These are phyloP conservation scores for Mantis religiosa DNA, from an alignment of 2,888 invertebrate species.

Conservation along the genomic window DNA sequence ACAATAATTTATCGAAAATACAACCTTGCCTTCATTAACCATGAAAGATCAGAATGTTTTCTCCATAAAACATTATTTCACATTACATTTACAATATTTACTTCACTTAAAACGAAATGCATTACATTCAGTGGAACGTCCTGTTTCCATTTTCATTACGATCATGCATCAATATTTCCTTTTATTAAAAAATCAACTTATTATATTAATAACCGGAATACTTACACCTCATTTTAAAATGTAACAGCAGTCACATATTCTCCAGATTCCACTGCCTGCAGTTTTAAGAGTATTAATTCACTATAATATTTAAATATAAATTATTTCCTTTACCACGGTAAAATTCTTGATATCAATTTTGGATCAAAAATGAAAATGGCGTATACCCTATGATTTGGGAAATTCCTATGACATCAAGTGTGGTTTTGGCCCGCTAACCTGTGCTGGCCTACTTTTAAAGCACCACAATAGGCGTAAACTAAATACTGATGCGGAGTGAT, in stretches of 20 bases:
- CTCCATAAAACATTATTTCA: neutral
- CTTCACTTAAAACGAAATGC: neutral
- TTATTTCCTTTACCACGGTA: neutral
- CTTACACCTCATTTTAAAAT: neutral
- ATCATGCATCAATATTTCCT: neutral
- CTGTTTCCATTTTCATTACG: neutral
- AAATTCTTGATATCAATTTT: conserved; percentile 28
- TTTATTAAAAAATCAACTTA: neutral
- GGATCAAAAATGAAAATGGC: conserved; percentile 34
- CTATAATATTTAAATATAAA: neutral
- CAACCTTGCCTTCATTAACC: neutral
- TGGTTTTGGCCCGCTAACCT: conserved; percentile 28
- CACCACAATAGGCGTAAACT: neutral
- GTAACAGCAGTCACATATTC: neutral
- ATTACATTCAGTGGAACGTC: neutral
- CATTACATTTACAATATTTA: neutral
- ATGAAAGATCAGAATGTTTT: neutral
- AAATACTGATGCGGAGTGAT: neutral
- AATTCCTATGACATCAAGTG: conserved; percentile 30
- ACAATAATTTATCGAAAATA: neutral
- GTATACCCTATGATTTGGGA: conserved; percentile 31
- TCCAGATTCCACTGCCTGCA: neutral
- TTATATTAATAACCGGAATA: neutral
- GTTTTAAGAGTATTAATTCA: neutral
- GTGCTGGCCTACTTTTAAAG: conserved; percentile 18